These are phyloP conservation scores for Alces alces DNA, from an alignment of 2,113 vertebrate genomes.

Conservation along the genomic window DNA sequence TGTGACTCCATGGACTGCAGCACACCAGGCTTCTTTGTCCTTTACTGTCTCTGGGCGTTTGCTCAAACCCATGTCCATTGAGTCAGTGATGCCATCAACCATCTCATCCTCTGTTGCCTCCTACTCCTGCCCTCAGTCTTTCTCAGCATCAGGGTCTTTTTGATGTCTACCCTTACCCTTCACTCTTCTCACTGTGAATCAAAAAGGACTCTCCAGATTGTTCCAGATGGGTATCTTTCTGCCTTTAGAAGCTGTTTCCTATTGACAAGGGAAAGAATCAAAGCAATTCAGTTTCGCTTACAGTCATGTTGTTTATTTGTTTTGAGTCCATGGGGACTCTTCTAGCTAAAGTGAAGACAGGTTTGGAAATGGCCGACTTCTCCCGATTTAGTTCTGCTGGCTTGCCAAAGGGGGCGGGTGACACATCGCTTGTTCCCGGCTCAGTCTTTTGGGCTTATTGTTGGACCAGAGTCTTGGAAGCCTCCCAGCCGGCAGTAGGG, in stretches of 20 bases:
- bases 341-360: neutral
- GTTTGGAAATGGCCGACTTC: neutral
- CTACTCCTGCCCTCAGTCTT: neutral
- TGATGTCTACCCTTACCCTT: neutral
- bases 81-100: neutral
- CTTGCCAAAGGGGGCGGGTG: neutral
- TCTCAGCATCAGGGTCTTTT: neutral
- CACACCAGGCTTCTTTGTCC: neutral
- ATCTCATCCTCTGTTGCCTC: neutral
- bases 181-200: neutral
- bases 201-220: neutral
- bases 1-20: neutral
- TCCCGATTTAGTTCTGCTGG: neutral
- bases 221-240: neutral
- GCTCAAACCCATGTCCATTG: neutral
- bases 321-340: neutral
- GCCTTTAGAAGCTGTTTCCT: neutral
- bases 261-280: neutral
- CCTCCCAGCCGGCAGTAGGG: slow-evolving; percentile 19
- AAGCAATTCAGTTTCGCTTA: neutral
- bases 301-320: neutral
- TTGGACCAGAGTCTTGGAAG: neutral
- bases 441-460: neutral
- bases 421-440: neutral
- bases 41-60: neutral